Evolutionary conservation across 2,797 vertebrate species (phyloP).

Genomic region (Triplophysa bombifrons): DNA sequence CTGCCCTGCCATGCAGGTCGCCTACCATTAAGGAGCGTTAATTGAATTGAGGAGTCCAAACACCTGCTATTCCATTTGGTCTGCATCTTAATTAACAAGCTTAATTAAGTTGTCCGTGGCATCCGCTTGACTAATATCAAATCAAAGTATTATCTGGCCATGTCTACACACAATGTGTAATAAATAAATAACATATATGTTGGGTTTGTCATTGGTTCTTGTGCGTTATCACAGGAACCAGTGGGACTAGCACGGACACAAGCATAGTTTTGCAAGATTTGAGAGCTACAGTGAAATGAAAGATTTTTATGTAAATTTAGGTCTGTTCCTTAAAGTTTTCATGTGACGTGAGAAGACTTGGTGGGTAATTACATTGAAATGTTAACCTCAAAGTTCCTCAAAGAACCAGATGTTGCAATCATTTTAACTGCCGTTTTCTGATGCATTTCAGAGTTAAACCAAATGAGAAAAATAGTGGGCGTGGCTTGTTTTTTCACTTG

Average conservation of each 20-base stretch:
- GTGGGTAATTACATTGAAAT: too few relatives aligned
- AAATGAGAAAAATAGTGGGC: too few relatives aligned
- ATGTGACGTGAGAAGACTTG: too few relatives aligned
- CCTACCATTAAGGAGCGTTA: constrained; percentile 40
- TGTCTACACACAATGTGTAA: neutral
- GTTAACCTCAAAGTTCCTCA: too few relatives aligned
- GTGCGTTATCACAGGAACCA: neutral
- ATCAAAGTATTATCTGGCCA: constrained; percentile 28
- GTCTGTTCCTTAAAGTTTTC: too few relatives aligned
- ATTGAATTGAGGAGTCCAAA: constrained; percentile 49
- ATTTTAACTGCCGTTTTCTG: too few relatives aligned
- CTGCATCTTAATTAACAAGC: constrained; percentile 53
- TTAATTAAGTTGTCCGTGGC: constrained; percentile 53
- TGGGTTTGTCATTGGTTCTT: neutral
- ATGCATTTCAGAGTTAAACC: too few relatives aligned
- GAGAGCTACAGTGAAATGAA: neutral
- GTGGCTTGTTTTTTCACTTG: too few relatives aligned
- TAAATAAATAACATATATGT: neutral
- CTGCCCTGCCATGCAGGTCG: constrained; percentile 22
- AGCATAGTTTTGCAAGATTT: too few relatives aligned
- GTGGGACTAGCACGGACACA: neutral
- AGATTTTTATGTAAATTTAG: neutral
- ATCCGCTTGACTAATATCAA: constrained; percentile 43
- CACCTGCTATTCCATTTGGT: constrained; percentile 53
- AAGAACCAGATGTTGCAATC: too few relatives aligned